Conservation (phyloP, 2,888 invertebrate species). For the Girardia tigrina region DNA sequence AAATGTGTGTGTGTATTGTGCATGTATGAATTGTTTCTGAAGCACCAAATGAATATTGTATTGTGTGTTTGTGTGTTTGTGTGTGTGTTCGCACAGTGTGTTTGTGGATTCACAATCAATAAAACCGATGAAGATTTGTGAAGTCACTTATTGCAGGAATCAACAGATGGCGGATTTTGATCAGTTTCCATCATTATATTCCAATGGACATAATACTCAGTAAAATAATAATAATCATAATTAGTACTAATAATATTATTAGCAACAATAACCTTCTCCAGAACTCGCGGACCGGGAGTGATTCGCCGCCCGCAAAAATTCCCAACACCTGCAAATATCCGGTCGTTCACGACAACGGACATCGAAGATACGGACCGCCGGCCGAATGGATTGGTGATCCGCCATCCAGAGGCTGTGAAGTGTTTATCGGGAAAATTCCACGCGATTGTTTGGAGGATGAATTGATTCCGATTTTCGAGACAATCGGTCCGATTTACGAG, state of each 20-base stretch:
- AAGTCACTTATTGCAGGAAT: slow-evolving; percentile 13
- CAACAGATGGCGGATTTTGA: slow-evolving; percentile 5
- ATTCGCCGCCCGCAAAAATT: not conserved
- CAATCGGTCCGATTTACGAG: slow-evolving; percentile 58
- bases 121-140: slow-evolving; percentile 17
- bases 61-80: not conserved
- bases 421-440: slow-evolving; percentile 58
- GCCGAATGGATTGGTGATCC: slow-evolving; percentile 49
- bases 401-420: slow-evolving; percentile 59
- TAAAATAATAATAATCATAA: too few species aligned
- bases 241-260: too few species aligned
- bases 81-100: not conserved
- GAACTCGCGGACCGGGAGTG: not conserved
- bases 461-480: slow-evolving; percentile 59
- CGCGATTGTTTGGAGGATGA: slow-evolving; percentile 61
- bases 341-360: slow-evolving; percentile 65
- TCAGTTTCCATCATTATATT: not conserved
- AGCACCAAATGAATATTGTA: not conserved
- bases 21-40: too few species aligned
- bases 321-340: slow-evolving; percentile 41
- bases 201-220: not conserved
- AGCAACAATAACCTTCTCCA: too few species aligned
- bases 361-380: slow-evolving; percentile 60
- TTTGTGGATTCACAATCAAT: not conserved
- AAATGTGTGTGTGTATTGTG: too few species aligned